Evolutionary conservation across 2,797 vertebrate species (phyloP).

Genomic region (Pangasius larnaudii): DNA sequence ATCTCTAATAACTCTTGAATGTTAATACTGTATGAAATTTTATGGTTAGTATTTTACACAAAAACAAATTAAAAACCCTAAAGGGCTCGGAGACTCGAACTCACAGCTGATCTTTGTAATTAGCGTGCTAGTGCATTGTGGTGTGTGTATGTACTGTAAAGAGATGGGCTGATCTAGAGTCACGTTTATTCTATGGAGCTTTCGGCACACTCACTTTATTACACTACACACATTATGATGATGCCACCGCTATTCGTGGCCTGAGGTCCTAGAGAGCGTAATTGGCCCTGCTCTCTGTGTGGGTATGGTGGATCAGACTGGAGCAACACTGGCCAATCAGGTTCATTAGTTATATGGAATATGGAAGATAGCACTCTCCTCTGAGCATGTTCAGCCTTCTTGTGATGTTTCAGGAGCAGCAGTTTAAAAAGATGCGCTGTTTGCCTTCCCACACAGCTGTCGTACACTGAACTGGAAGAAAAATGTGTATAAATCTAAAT

Average conservation of each 20-base stretch:
- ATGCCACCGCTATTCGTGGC: neutral
- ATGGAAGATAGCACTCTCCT: neutral
- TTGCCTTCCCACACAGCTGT: neutral
- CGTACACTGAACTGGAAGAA: neutral
- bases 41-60: neutral
- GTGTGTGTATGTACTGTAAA: conserved; percentile 18
- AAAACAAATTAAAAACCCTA: neutral
- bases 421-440: neutral
- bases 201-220: neutral
- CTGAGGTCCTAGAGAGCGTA: neutral
- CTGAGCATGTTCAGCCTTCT: neutral
- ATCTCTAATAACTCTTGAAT: too few relatives aligned
- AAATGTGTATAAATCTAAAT: neutral
- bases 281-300: neutral
- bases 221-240: neutral
- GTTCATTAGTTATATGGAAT: neutral
- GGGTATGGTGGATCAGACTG: neutral
- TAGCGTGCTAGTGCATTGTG: neutral
- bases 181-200: neutral
- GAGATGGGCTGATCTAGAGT: neutral
- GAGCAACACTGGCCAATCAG: neutral
- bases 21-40: neutral
- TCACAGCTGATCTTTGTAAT: neutral
- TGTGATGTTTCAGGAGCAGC: neutral
- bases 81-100: neutral